Evolutionary conservation across 2,113 vertebrate species (phyloP), one percentile per base, ranked within the genome.

Genomic region (Eptesicus fuscus): DNA sequence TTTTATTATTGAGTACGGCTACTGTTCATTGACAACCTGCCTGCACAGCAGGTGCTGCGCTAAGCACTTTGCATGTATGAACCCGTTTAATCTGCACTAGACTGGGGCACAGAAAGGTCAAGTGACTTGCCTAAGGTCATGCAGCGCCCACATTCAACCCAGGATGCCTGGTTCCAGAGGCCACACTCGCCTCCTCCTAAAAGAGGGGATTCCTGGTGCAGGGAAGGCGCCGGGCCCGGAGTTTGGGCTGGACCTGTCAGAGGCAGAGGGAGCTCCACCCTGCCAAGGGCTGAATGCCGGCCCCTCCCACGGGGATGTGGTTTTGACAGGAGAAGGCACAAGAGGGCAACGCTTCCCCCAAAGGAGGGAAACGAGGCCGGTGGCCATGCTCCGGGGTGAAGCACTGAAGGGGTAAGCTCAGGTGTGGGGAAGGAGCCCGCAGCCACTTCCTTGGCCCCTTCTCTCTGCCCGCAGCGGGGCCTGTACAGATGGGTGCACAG

Each of bases 301-400:
- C 61, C 92, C n/a, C 20, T 78, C 65, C 85, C 30, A n/a, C 5
- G 1, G 85, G 91, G 61, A 91, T 88, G 77, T 88, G 77, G 84
- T 91, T 96, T 90, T 84, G 85, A 92, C 40, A 76, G 5, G 51
- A 97, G 88, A 65, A 92, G 88, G 42, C 32, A 32, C 65, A 74
- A 88, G 42, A 69, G 42, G 32, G 6, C 65, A 32, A 47, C 7
- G 23, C 61, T 73, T 65, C n/a, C 47, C 83, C 32, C 61, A 25
- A 37, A 83, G 69, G 49, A 65, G 69, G 84, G 77, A 79, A 9
- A n/a, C 22, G 9, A 82, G 37, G 80, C 85, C 5, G 1, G 51
- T 18, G 77, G 67, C 82, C 88, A 18, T 18, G 47, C 9, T 25
- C 10, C 0, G 10, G 65, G 88, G n/a, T 7, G 11, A 25, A 77